phyloP scores from a whole-genome alignment of 1,140 invertebrate species.

The Prorops nasuta region DNA sequence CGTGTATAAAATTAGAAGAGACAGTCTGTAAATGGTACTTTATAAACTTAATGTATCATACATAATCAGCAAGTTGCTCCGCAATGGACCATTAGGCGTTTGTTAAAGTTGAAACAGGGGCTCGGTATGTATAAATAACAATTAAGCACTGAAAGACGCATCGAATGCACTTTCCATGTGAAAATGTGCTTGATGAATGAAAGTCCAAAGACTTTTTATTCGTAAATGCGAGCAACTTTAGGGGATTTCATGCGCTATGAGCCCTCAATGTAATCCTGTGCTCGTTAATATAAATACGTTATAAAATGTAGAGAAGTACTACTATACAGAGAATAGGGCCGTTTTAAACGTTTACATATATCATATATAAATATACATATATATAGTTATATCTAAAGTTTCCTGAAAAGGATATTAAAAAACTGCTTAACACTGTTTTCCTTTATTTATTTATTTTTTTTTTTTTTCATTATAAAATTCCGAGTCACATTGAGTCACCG shows the following conservation, averaged over 20 bases:
- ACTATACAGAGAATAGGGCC: constrained; percentile 22
- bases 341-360: constrained; percentile 19
- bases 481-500: too few species aligned
- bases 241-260: too few species aligned
- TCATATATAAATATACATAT: constrained; percentile 11
- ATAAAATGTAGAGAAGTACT: constrained; percentile 24
- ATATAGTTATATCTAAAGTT: constrained; percentile 16
- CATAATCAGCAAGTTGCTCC: constrained; percentile 1
- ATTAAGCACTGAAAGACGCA: too few species aligned
- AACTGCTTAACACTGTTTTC: too few species aligned
- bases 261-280: too few species aligned
- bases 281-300: constrained; percentile 16
- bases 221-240: too few species aligned
- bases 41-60: background rate
- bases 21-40: background rate
- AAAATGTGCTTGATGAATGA: too few species aligned
- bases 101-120: constrained; percentile 34
- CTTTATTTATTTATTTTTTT: too few species aligned
- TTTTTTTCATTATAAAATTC: too few species aligned
- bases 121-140: constrained; percentile 30
- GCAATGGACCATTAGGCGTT: constrained; percentile 35
- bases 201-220: too few species aligned
- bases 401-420: too few species aligned
- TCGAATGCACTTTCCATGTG: too few species aligned
- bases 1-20: background rate